Base-by-base conservation (phyloP, 2,113 vertebrate genomes). In the Halichoerus grypus region DNA sequence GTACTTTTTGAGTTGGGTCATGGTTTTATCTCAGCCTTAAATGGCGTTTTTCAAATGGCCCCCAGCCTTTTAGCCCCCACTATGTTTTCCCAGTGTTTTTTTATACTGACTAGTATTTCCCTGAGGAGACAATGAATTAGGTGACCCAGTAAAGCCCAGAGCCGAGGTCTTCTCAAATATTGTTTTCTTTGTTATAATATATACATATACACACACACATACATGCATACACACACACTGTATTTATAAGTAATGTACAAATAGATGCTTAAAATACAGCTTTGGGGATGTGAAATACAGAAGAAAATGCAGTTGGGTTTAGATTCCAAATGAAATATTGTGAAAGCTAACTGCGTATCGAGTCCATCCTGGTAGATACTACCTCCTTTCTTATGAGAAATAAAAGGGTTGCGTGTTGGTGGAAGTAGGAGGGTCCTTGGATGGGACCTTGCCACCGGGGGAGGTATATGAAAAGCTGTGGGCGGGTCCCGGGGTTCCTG, bases 311-410 rank as follows among this genome's bases (percentile, higher is more conserved):
- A 88, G 59, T 31, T 77, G 82, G 26, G 21, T 93, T 94, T 79
- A 42, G 53, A 67, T 81, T 91, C 28, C 72, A 89, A 36, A 14
- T 24, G 86, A 80, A 97, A 31, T 89, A 39, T 3, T 83, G 5
- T 92, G 28, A 83, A 92, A 86, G 57, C 63, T 39, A 16, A 46
- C 24, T 36, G 46, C 53, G 49, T 51, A n/a, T 80, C 15, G 8
- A 22, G 59, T 93, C 90, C 33, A 21, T 81, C 69, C 59, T 84
- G 5, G 26, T 14, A 77, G 28, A 59, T 63, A 55, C 19, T 57
- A 74, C 88, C 6, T 81, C 36, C 53, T 97, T 96, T 91, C 87
- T 82, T 39, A 69, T 2, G 53, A 57, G 71, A 88, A 96, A 28
- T 39, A 13, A 82, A 96, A 92, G 55, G 15, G 71, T 9, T 49